Evolutionary conservation across 2,888 invertebrate genomes (phyloP).

Genomic region (Caenorhabditis imperialis): DNA sequence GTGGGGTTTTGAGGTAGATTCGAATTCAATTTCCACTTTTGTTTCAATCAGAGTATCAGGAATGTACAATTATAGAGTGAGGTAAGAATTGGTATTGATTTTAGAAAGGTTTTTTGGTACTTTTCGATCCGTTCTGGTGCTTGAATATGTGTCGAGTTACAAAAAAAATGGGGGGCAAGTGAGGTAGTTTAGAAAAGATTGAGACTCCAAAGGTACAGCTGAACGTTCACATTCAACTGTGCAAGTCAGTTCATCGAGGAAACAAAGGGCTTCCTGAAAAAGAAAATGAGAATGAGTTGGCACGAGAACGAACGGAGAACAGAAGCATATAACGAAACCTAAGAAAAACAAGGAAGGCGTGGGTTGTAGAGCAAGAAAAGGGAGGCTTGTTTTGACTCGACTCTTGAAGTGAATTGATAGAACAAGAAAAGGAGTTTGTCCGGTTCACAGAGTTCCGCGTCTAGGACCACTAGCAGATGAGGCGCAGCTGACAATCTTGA

Average conservation of each 20-base stretch:
- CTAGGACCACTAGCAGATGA: no score
- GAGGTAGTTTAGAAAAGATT: conserved; percentile 42
- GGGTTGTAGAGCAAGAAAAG: no score
- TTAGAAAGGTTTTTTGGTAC: conserved; percentile 8
- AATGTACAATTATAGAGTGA: conserved; percentile 46
- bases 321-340: no score
- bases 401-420: no score
- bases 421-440: no score
- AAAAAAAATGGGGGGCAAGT: conserved; percentile 26
- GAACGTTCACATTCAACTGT: conserved; percentile 45
- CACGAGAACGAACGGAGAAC: background rate
- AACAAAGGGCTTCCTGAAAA: conserved; percentile 41
- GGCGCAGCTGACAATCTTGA: no score
- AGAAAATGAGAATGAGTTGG: background rate
- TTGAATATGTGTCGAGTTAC: conserved; percentile 35
- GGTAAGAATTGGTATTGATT: background rate
- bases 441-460: no score
- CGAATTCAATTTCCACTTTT: conserved; percentile 1
- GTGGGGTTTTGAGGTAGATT: conserved; percentile 18
- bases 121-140: conserved; percentile 38
- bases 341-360: no score
- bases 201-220: conserved; percentile 37
- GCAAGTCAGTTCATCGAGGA: conserved; percentile 47
- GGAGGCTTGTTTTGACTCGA: no score
- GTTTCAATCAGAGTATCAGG: conserved; percentile 17